Base-by-base conservation (phyloP, 2,888 invertebrate genomes). In the Clivina fossor region DNA sequence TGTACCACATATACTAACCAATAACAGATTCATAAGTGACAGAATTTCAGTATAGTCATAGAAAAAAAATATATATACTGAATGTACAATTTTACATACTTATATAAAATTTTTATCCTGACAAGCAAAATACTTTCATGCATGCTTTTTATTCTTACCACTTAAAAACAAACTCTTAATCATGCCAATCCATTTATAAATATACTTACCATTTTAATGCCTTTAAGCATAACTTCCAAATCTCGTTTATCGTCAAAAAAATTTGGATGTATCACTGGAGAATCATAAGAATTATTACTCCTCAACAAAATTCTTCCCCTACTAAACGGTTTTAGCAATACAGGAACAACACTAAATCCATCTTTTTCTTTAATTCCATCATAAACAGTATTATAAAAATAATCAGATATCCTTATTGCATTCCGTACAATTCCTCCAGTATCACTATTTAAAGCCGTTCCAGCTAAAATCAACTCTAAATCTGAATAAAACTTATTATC, bases 221-320 rank as follows among this genome's bases (percentile, higher is more conserved):
- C 91, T 69, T 88, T 85, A 8, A 88, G 79, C 74, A 92, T 78
- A 3, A 84, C 82, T 15, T 76, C 72, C n/a, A 90, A 66, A 69
- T 95, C 94, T 20, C 82, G 79, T 2, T 80, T 79, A 64, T 86
- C 74, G 49, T 83, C 76, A 68, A 92, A 86, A 72, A 92, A 95
- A 74, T 94, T 93, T 0, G 90, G 84, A 43, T 89, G 79, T 66
- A 95, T 83, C 49, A 80, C 74, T 0, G 95, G 95, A 72, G 85
- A 83, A 48, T 87, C 84, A 18, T 81, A 75, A 0, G 92, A 90
- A 74, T 89, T 83, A 0, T 77, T 73, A 49, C 86, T 86, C 56
- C 81, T 81, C 44, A 97, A 74, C 13, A 76, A 79, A 40, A 91
- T 77, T 38, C 86, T 77, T 0, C 91, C 91, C 13, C 83, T 77